A percentile compares a stretch with the other conserved stretches of the same genome.
Conservation (phyloP, 2,797 vertebrate species). For the Poecilia wingei region DNA sequence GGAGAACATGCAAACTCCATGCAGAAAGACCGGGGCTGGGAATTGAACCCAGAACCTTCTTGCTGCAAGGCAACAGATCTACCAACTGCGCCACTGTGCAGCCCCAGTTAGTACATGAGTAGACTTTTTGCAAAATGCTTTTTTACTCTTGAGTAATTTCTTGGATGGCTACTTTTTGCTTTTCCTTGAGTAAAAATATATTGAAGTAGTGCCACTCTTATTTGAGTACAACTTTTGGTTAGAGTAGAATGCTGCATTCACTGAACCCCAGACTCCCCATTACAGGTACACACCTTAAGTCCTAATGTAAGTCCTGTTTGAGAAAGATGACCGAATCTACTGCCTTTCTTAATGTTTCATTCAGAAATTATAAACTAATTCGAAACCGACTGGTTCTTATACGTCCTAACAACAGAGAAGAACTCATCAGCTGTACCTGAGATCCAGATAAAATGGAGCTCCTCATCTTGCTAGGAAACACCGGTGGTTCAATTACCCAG, state of each 20-base stretch:
- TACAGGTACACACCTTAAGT: background rate
- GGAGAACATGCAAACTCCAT: no score
- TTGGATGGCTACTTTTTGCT: no score
- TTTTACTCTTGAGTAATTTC: no score
- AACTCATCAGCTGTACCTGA: background rate
- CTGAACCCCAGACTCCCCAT: no score
- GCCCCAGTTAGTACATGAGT: no score
- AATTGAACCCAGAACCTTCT: no score
- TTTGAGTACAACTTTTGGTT: background rate
- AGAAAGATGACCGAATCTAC: background rate
- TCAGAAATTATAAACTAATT: background rate
- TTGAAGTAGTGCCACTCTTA: no score
- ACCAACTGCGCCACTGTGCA: no score
- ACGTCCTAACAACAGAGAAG: background rate
- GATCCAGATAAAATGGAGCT: background rate
- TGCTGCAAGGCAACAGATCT: no score
- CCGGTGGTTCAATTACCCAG: background rate
- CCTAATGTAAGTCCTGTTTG: background rate
- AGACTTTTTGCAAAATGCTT: no score
- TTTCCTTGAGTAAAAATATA: no score
- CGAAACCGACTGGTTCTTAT: background rate
- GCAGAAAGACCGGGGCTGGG: no score
- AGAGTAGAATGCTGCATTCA: background rate
- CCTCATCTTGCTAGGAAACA: background rate
- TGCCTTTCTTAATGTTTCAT: background rate